These are phyloP conservation scores for Oostethus manadensis DNA, from an alignment of 2,113 vertebrate species.

Conservation along the genomic window DNA sequence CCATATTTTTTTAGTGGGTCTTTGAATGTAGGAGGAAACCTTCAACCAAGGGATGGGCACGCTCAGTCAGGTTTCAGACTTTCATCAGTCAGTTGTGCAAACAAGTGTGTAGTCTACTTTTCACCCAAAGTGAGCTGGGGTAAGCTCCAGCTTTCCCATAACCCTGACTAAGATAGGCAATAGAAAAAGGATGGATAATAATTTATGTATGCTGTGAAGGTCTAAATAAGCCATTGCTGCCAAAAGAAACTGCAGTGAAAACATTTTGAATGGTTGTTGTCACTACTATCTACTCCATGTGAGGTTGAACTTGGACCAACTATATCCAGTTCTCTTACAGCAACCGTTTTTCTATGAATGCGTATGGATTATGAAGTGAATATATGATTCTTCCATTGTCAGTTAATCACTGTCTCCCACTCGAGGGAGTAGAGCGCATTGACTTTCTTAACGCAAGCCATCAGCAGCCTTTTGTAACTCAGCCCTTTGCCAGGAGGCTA, in stretches of 20 bases:
- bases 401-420: constrained; percentile 4
- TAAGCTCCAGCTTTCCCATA: too few species aligned
- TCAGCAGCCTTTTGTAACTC: constrained; percentile 10
- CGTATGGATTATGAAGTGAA: constrained; percentile 15
- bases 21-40: background rate
- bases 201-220: too few species aligned
- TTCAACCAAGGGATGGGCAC: too few species aligned
- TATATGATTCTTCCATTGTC: background rate
- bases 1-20: background rate
- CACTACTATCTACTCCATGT: too few species aligned
- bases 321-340: background rate
- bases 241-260: too few species aligned
- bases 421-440: constrained; percentile 1
- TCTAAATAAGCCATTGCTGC: too few species aligned
- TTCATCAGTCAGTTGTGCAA: background rate
- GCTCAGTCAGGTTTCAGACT: background rate
- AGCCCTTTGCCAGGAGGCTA: constrained; percentile 1
- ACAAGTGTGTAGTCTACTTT: too few species aligned
- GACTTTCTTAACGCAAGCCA: constrained; percentile 24
- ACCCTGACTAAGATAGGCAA: too few species aligned
- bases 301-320: background rate
- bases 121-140: too few species aligned
- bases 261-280: too few species aligned
- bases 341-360: background rate
- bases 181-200: too few species aligned